Evolutionary conservation across 1,140 invertebrate genomes (phyloP).

Genomic region (Pristionchus pacificus): DNA sequence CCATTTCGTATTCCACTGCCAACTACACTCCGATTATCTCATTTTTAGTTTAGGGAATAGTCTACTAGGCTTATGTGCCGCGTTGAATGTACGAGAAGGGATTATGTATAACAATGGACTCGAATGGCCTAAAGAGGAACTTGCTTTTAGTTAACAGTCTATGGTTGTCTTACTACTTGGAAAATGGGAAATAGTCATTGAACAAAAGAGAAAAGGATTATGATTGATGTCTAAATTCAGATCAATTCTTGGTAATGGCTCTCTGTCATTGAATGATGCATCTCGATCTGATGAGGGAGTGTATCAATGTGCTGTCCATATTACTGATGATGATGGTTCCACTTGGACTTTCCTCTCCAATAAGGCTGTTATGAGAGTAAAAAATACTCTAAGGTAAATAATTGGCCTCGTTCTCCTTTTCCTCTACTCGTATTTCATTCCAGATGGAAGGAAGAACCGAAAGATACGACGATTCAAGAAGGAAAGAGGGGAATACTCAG

Average conservation of each 20-base stretch:
- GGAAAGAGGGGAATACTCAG: constrained; percentile 31
- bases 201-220: not conserved
- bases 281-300: constrained; percentile 26
- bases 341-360: constrained; percentile 38
- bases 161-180: not conserved
- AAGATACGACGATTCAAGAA: constrained; percentile 10
- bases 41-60: too few species aligned
- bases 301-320: constrained; percentile 40
- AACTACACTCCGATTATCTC: too few species aligned
- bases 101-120: not conserved
- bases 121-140: not conserved
- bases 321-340: constrained; percentile 23
- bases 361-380: constrained; percentile 30
- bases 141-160: not conserved
- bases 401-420: too few species aligned
- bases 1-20: not conserved
- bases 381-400: constrained; percentile 11
- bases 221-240: constrained; percentile 18
- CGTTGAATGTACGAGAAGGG: not conserved
- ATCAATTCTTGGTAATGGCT: constrained; percentile 30
- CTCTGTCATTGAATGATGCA: constrained; percentile 22
- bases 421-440: too few species aligned
- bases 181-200: not conserved
- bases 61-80: not conserved
- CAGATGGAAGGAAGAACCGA: constrained; percentile 26